Evolutionary conservation across 2,797 vertebrate genomes (phyloP), one percentile per base, ranked within the genome.

Genomic region (Lagodon rhomboides): DNA sequence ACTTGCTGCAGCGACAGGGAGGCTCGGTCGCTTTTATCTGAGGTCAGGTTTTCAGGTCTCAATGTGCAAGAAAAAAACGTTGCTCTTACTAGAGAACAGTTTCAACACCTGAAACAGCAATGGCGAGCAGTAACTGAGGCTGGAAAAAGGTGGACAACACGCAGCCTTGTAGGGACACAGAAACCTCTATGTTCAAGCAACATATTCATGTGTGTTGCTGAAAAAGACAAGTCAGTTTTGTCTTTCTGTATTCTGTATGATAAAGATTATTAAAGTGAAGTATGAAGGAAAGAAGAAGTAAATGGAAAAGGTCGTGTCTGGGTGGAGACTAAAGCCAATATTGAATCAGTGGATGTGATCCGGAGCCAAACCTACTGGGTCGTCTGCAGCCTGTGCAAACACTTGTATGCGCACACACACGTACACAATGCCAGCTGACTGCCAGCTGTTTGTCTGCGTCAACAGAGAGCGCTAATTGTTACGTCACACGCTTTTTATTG

Each of bases 271-370:
- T 56, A 53, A 25, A 47, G 5, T 54, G 12, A 75, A 51, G 22
- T 23, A 50, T 55, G 25, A 56, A 3, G 49, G 62, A 47, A 78
- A 54, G 27, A 27, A 44, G 2, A 77, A 46, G 46, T 65, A 63
- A 75, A 73, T 23, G 18, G 34, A 17, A 15, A 80, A 73, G 60
- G 61, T 77, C 65, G 54, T 0, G 20, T 59, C 38, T 74, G 74
- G 47, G 25, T 69, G 64, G 60, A 60, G 65, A 75, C 50, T n/a
- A 18, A 71, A 58, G n/a, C 72, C 77, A 89, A 88, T 89, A 85
- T 90, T 83, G 63, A 69, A 68, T 72, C 71, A 70, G 64, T 30
- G 18, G 62, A 27, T 46, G 23, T 43, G 38, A 77, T 75, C 13
- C 27, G 27, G 34, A 38, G 15, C 10, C 34, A 4, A 61, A 73